Evolutionary conservation across 1,140 invertebrate genomes (phyloP).

Genomic region (Drosophila repletoides): DNA sequence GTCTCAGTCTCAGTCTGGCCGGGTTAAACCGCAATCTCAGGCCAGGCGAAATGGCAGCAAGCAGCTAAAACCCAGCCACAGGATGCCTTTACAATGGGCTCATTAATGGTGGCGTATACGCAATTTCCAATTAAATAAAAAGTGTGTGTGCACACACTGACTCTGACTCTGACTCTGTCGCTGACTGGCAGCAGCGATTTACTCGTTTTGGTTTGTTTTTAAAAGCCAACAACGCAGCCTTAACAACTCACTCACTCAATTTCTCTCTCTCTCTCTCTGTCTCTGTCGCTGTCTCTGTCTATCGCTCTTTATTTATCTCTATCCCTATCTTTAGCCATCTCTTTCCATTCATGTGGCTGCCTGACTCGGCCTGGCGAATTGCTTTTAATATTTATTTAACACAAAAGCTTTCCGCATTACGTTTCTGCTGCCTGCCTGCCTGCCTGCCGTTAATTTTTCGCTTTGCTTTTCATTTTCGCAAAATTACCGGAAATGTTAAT

Average conservation of each 20-base stretch:
- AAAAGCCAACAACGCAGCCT: conserved; percentile 60
- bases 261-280: background rate
- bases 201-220: conserved; percentile 57
- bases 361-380: conserved; percentile 58
- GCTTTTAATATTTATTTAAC: conserved; percentile 81
- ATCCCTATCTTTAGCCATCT: background rate
- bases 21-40: background rate
- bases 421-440: too few species aligned
- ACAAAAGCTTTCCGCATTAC: conserved; percentile 79
- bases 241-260: conserved; percentile 42
- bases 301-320: background rate
- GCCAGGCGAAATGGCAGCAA: conserved; percentile 3
- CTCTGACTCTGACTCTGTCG: background rate
- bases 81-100: conserved; percentile 61
- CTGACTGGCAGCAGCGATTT: conserved; percentile 43
- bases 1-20: conserved; percentile 6
- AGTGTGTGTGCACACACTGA: conserved; percentile 22
- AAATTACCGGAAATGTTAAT: conserved; percentile 82
- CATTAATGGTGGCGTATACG: conserved; percentile 72
- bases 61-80: conserved; percentile 8
- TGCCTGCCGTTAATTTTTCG: conserved; percentile 80
- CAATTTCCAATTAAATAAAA: conserved; percentile 78
- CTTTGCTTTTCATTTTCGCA: conserved; percentile 81
- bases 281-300: background rate
- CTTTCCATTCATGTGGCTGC: conserved; percentile 27